Evolutionary conservation across 1,140 invertebrate genomes (phyloP).

Genomic region (Ephestia elutella): DNA sequence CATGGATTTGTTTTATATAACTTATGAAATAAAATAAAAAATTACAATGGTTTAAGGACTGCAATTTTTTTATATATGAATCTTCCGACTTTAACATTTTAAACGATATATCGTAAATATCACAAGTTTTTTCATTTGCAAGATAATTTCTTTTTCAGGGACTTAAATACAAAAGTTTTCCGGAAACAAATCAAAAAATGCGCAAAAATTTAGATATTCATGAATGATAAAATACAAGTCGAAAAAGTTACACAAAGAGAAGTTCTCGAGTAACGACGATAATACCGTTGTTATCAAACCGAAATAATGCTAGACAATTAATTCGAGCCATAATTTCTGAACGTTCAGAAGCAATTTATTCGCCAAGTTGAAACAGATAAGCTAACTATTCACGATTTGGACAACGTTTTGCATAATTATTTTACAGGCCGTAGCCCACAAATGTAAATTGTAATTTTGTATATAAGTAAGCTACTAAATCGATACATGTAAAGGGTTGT

Average conservation of each 20-base stretch:
- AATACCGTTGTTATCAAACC: slow-evolving; percentile 1
- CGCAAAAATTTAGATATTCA: neutral
- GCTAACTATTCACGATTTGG: slow-evolving; percentile 21
- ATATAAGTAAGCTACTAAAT: neutral
- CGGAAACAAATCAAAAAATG: neutral
- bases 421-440: slow-evolving; percentile 16
- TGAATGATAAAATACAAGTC: neutral
- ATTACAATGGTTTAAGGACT: too few relatives aligned
- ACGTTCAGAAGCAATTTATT: slow-evolving; percentile 24
- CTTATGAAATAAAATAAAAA: too few relatives aligned
- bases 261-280: neutral
- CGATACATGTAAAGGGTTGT: too few relatives aligned
- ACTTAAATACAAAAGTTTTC: too few relatives aligned
- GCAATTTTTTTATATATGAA: too few relatives aligned
- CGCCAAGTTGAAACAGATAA: slow-evolving; percentile 29
- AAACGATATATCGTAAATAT: too few relatives aligned
- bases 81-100: too few relatives aligned
- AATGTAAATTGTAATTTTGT: slow-evolving; percentile 14
- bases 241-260: neutral
- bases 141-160: too few relatives aligned
- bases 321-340: slow-evolving; percentile 5
- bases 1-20: too few relatives aligned
- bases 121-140: too few relatives aligned
- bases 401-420: slow-evolving; percentile 23
- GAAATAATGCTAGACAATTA: slow-evolving; percentile 4